A percentile compares a stretch with the other conserved stretches of the same genome.
phyloP scores from a whole-genome alignment of 2,113 vertebrate genomes.

The Oreochromis spilurus region DNA sequence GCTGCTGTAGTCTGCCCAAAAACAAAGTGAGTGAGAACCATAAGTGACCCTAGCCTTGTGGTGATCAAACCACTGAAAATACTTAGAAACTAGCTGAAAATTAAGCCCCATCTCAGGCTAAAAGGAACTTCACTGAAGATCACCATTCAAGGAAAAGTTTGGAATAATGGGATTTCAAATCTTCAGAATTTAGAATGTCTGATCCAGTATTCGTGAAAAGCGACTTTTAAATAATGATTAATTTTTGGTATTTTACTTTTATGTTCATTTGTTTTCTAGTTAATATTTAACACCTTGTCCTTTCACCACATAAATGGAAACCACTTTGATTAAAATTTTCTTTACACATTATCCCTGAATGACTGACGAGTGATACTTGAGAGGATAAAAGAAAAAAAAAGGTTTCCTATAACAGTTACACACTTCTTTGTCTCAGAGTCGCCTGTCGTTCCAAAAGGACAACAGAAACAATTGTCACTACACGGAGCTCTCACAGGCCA shows the following conservation, averaged over 20 bases:
- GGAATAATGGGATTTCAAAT: background rate
- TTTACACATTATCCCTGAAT: background rate
- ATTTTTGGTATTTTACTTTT: background rate
- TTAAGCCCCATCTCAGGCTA: accelerated
- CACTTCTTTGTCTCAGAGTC: background rate
- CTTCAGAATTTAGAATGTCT: background rate
- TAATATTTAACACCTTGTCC: background rate
- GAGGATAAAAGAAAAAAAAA: background rate
- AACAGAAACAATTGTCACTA: background rate
- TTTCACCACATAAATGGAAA: background rate
- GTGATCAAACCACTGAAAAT: background rate
- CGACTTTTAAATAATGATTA: accelerated
- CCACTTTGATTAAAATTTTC: background rate
- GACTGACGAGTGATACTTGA: background rate
- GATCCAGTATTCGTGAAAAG: background rate
- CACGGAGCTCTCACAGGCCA: accelerated
- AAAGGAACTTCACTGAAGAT: accelerated
- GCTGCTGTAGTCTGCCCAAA: background rate
- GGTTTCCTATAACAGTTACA: background rate
- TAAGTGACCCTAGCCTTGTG: background rate
- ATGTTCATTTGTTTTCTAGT: background rate
- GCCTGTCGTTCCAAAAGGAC: background rate
- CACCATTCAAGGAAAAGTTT: background rate
- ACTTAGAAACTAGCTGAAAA: background rate
- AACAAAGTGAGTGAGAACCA: background rate